Percentiles rank a stretch among this genome's conserved stretches.
These are phyloP conservation scores for Poecilia latipinna DNA, from an alignment of 2,113 vertebrate genomes.

Conservation along the genomic window DNA sequence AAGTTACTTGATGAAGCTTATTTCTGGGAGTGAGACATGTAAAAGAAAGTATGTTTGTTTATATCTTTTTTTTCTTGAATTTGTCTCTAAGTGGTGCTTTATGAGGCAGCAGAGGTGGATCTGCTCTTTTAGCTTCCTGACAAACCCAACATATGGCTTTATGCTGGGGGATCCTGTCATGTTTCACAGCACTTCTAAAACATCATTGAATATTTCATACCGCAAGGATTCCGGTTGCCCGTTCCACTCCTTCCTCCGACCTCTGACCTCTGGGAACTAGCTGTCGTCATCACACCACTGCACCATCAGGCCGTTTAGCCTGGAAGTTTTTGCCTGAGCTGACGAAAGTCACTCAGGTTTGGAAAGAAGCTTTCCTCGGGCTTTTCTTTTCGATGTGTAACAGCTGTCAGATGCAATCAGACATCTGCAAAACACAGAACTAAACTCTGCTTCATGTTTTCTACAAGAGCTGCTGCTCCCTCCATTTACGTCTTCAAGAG, in stretches of 20 bases:
- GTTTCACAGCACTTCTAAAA: conserved; percentile 66
- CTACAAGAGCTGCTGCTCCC: conserved; percentile 21
- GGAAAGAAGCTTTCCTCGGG: conserved; percentile 74
- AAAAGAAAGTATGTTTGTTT: conserved; percentile 74
- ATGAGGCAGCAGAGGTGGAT: conserved; percentile 51
- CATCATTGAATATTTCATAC: conserved; percentile 84
- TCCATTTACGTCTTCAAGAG: conserved; percentile 85
- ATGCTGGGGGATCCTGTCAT: conserved; percentile 79
- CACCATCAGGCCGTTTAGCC: conserved; percentile 77
- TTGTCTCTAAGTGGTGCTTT: conserved; percentile 64
- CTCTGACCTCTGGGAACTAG: background rate
- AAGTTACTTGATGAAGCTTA: conserved; percentile 83
- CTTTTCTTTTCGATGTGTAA: conserved; percentile 69
- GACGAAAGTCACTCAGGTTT: conserved; percentile 42
- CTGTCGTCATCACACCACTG: conserved; percentile 53
- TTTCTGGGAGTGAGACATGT: conserved; percentile 67
- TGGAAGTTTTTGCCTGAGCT: conserved; percentile 69
- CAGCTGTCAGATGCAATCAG: conserved; percentile 71
- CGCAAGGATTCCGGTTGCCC: conserved; percentile 74
- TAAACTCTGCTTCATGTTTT: conserved; percentile 61
- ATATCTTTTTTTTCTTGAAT: conserved; percentile 54
- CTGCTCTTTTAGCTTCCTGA: conserved; percentile 69
- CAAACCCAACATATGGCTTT: conserved; percentile 87
- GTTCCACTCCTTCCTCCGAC: conserved; percentile 64
- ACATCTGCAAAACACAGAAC: conserved; percentile 79